Conservation (phyloP, 2,888 invertebrate species). For the Noctua janthe region DNA sequence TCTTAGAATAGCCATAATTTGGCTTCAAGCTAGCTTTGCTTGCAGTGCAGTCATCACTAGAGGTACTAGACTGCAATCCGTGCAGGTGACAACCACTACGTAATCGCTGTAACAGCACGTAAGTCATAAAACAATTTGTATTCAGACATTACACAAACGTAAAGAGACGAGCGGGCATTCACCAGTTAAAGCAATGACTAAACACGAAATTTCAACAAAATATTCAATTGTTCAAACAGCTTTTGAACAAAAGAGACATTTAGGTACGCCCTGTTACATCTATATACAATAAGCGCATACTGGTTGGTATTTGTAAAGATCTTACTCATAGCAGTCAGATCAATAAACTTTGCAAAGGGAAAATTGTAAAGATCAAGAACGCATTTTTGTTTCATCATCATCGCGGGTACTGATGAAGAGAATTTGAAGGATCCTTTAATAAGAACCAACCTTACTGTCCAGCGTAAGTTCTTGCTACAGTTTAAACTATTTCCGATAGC, state of each 20-base stretch:
- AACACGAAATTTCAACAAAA: conserved; percentile 5
- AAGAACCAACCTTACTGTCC: not conserved
- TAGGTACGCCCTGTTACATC: not conserved
- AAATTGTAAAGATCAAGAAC: not conserved
- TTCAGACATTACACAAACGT: conserved; percentile 17
- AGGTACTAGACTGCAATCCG: not conserved
- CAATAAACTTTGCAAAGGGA: not conserved
- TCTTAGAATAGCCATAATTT: not conserved
- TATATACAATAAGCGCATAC: not conserved
- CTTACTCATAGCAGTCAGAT: no score
- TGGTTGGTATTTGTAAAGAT: not conserved
- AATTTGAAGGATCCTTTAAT: not conserved
- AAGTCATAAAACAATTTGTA: conserved; percentile 28
- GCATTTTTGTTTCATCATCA: not conserved
- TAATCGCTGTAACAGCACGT: conserved; percentile 38
- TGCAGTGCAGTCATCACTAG: not conserved
- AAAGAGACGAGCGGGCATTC: conserved; percentile 34
- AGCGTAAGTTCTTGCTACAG: not conserved
- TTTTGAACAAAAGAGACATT: conserved; percentile 16
- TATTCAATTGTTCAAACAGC: conserved; percentile 18
- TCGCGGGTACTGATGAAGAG: not conserved
- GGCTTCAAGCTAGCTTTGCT: conserved; percentile 1
- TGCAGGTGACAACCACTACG: conserved; percentile 11
- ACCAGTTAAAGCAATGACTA: not conserved
- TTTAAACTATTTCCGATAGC: not conserved